Conservation (phyloP, 2,797 vertebrate species). For the Cuniculus paca region DNA sequence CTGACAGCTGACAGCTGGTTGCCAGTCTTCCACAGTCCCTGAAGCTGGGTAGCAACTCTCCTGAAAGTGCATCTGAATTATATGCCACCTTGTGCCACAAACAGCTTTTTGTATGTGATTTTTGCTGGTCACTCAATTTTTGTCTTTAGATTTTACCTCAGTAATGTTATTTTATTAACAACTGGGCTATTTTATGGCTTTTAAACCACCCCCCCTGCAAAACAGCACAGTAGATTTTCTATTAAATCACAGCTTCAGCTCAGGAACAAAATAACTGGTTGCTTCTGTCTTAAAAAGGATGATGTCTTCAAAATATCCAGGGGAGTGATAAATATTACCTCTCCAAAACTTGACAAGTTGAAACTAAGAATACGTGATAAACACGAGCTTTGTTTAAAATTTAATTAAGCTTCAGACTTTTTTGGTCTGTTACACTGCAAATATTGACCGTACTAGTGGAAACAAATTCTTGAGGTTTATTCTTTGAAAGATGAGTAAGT, state of each 20-base stretch:
- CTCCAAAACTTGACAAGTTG: background rate
- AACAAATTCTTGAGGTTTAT: constrained; percentile 32
- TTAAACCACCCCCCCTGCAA: background rate
- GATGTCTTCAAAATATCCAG: constrained; percentile 7
- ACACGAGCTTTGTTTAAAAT: constrained; percentile 63
- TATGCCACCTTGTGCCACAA: background rate
- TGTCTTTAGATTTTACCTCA: constrained; percentile 5
- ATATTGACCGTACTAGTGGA: constrained; percentile 17
- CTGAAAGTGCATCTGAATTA: background rate
- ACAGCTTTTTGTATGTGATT: background rate
- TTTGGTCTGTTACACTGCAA: constrained; percentile 12
- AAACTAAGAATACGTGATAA: constrained; percentile 58
- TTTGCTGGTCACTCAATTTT: background rate
- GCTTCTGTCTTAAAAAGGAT: constrained; percentile 22
- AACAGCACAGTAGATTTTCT: constrained; percentile 13
- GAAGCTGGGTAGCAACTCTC: background rate
- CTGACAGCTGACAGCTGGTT: background rate
- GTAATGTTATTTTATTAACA: constrained; percentile 5
- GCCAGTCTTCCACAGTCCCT: background rate
- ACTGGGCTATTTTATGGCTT: background rate
- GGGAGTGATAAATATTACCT: constrained; percentile 1
- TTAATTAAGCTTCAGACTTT: constrained; percentile 46
- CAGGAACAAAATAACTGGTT: background rate
- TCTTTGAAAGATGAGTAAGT: constrained; percentile 13
- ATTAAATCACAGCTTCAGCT: constrained; percentile 32